phyloP scores from a whole-genome alignment of 2,888 invertebrate genomes.

The Agonopterix heracliana region DNA sequence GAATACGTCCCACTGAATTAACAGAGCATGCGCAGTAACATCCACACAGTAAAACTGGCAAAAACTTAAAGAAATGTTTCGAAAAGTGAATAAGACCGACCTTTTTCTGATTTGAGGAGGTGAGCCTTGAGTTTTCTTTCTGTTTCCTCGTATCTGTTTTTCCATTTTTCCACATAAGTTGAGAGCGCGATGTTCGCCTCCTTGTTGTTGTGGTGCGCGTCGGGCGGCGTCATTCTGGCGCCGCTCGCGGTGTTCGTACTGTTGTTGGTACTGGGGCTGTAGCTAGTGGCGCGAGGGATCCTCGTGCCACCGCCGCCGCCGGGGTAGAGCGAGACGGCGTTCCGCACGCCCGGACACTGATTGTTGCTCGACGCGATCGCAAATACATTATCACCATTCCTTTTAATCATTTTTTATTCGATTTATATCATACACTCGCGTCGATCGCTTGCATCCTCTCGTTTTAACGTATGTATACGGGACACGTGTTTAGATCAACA shows the following conservation, averaged over 20 bases:
- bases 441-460: conserved; percentile 57
- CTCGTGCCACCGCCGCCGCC: conserved; percentile 56
- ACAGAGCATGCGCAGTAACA: conserved; percentile 56
- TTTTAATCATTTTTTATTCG: conserved; percentile 74
- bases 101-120: conserved; percentile 82
- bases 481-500: conserved; percentile 66
- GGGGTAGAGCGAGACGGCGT: conserved; percentile 62
- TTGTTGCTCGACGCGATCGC: conserved; percentile 72
- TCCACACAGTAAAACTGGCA: conserved; percentile 23
- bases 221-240: conserved; percentile 70
- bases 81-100: conserved; percentile 60
- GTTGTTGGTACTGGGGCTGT: no score
- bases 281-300: conserved; percentile 65
- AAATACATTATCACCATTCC: conserved; percentile 74
- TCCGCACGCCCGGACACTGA: conserved; percentile 61
- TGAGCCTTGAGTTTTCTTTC: conserved; percentile 81
- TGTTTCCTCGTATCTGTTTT: conserved; percentile 81
- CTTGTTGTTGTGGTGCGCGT: conserved; percentile 66
- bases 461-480: conserved; percentile 52
- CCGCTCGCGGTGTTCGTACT: conserved; percentile 15
- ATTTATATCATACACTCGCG: conserved; percentile 63
- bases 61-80: conserved; percentile 17
- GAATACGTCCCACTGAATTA: conserved; percentile 42
- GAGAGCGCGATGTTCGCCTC: conserved; percentile 68
- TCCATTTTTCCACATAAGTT: conserved; percentile 78